Conservation (phyloP, 2,888 invertebrate species). For the Cephus runcator region DNA sequence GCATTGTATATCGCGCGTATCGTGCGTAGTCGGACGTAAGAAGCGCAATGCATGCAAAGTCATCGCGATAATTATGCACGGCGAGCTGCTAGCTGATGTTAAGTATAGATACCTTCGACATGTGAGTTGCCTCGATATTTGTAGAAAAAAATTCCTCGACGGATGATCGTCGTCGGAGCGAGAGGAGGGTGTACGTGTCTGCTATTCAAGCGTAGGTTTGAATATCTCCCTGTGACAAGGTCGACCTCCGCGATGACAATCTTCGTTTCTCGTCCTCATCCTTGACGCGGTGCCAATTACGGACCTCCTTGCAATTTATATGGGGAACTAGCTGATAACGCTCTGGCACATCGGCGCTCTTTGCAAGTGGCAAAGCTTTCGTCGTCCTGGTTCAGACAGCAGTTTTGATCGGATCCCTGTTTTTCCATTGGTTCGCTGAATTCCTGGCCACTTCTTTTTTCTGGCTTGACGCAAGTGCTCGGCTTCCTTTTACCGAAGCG, state of each 20-base stretch:
- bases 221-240: constrained; percentile 32
- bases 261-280: constrained; percentile 23
- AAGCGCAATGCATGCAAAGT: constrained; percentile 8
- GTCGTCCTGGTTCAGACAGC: not conserved
- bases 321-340: constrained; percentile 4
- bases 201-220: constrained; percentile 3
- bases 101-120: constrained; percentile 28
- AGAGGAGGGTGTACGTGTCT: constrained; percentile 3
- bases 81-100: constrained; percentile 24
- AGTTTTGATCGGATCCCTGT: not conserved
- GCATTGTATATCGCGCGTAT: not conserved
- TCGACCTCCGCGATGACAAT: constrained; percentile 39
- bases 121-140: constrained; percentile 14
- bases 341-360: not conserved
- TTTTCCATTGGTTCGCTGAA: not conserved
- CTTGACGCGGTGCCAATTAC: constrained; percentile 40
- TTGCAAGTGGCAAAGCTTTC: not conserved
- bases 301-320: constrained; percentile 36
- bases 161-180: constrained; percentile 9
- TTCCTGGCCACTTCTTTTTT: not conserved
- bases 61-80: constrained; percentile 37
- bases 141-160: not conserved
- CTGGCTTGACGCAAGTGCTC: not conserved
- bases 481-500: not conserved
- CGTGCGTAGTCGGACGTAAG: not conserved